Base-by-base conservation (phyloP, 2,113 vertebrate genomes). In the Centropus bengalensis region DNA sequence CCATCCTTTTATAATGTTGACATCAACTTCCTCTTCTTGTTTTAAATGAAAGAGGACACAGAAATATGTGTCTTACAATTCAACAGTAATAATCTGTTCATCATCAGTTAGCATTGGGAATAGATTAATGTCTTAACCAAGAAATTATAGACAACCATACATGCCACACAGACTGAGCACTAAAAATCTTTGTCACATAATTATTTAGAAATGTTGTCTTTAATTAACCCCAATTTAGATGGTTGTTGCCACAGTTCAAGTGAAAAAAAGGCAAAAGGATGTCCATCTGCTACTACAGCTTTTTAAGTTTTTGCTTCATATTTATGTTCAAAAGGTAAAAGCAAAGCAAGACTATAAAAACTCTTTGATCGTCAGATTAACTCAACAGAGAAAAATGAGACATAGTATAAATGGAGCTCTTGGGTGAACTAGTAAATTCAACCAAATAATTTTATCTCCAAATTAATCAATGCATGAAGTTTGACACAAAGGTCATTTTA, bases 111-210 rank as follows among this genome's bases (percentile, higher is more conserved):
- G 56, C 75, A 89, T 30, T 89, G 70, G 91, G 84, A 97, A 97
- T 95, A 97, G 97, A 97, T 96, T 93, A 93, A 55, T 79, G 76
- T 91, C 86, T 88, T 90, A 96, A 96, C 63, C 91, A 95, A 97
- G 90, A 97, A 95, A 97, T 96, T 96, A 96, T 24, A 96, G 92
- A 90, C 74, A 95, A 51, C 19, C 30, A 76, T 68, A 82, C 21
- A 86, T 64, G 86, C n/a, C 5, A 6, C 36, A 85, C 52, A 56
- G 81, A 82, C 67, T 94, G 64, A 64, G 52, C 92, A 94, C 13
- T 69, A 85, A 63, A 76, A 96, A 85, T 63, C 17, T 97, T 91
- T 80, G 81, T 79, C 56, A 86, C 82, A 89, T 63, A 91, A 82
- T 96, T 93, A 94, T 75, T 36, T 67, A 76, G 58, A 95, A 98